Evolutionary conservation across 37 sponge, comb jelly and placozoan species (phyloP).

Genomic region (Sycon ciliatum): DNA sequence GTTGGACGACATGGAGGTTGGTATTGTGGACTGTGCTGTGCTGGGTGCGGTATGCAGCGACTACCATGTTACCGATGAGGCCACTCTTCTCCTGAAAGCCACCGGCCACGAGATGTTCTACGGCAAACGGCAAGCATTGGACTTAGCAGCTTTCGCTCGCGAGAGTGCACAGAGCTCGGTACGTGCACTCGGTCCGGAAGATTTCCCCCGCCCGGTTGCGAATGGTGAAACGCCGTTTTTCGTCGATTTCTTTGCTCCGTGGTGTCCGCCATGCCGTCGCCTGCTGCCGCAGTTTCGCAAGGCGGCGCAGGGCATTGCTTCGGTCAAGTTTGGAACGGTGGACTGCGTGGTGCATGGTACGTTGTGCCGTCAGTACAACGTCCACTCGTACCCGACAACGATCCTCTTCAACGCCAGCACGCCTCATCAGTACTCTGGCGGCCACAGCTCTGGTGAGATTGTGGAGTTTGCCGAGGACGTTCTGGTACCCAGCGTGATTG

Average conservation of each 20-base stretch:
- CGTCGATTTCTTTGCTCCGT: slow-evolving; percentile 30
- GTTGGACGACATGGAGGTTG: too few relatives aligned
- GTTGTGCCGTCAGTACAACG: slow-evolving; percentile 23
- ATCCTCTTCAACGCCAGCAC: neutral
- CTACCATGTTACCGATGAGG: too few relatives aligned
- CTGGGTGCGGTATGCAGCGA: too few relatives aligned
- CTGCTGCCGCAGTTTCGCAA: slow-evolving; percentile 29
- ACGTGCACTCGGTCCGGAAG: slow-evolving; percentile 1
- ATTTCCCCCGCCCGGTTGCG: neutral
- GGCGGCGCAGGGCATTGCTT: slow-evolving; percentile 20
- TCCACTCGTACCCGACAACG: slow-evolving; percentile 19
- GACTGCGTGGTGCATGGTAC: slow-evolving; percentile 32
- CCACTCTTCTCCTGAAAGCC: too few relatives aligned
- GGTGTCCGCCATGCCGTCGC: slow-evolving; percentile 41
- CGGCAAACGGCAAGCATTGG: too few relatives aligned
- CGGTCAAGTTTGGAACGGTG: slow-evolving; percentile 35
- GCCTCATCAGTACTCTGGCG: slow-evolving; percentile 13
- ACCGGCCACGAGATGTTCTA: too few relatives aligned
- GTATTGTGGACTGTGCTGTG: too few relatives aligned
- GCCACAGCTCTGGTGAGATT: neutral
- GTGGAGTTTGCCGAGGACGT: slow-evolving; percentile 18
- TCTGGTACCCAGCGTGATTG: neutral
- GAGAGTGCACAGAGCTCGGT: neutral
- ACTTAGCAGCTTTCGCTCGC: neutral
- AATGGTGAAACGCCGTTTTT: neutral